Evolutionary conservation across 2,113 vertebrate genomes (phyloP), one percentile per base, ranked within the genome.

Genomic region (Hippocampus zosterae): DNA sequence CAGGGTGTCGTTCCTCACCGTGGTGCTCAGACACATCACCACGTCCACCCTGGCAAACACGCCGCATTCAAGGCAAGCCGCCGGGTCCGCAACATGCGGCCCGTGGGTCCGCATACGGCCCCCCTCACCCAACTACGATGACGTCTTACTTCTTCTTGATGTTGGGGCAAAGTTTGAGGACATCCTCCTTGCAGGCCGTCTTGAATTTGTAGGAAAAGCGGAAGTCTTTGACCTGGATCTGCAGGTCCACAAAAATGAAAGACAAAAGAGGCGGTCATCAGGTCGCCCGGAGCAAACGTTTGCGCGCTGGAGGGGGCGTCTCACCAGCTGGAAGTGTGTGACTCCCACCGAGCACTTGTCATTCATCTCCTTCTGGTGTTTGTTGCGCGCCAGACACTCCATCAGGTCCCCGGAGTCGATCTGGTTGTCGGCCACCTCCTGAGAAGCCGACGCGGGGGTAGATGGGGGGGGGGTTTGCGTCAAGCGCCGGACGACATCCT

Each of bases 161-260:
- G 84, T 97, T 98, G 61, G 96, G 96, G 73, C 96, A 98, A 48
- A 98, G 93, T 72, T 97, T 98, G 81, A 98, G 90, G 65, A 97
- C 96, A 13, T 98, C 96, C 65, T 98, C 96, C 82, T 98, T 98
- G 89, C 96, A 98, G 52, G 96, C 96, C 89, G 96, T 98, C 90
- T 98, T 98, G 80, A 98, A 98, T 85, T 98, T 98, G 90, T 98
- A 98, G 0, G 96, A 98, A 85, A 98, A 98, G 16, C 96, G 91
- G 75, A 98, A 98, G 81, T 98, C 96, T 90, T 97, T 98, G 93
- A 98, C 96, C 75, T 98, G 96, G 64, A 98, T 91, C 96, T 98
- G 81, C n/a, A 19, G 48, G 12, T 1, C 23, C 0, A 40, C 8
- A 41, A 59, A 37, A 50, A 50, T 2, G n/a, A 10, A 69, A 61